Conservation (phyloP, 2,888 invertebrate species). For the Coenonympha arcania region DNA sequence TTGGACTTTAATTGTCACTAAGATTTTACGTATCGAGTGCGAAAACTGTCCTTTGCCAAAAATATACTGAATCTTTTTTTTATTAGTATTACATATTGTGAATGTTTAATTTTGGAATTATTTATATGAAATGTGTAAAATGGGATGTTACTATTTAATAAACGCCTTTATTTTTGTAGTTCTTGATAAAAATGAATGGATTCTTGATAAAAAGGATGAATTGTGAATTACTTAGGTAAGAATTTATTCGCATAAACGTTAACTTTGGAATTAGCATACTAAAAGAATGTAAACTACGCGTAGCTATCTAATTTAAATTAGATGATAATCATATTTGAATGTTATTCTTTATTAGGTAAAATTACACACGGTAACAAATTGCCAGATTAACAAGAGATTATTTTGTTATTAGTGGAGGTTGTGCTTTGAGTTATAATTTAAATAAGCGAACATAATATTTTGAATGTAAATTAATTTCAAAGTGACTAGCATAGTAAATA, state of each 20-base stretch:
- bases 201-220: too few species aligned
- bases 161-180: too few species aligned
- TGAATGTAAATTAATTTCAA: neutral
- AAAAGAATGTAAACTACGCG: neutral
- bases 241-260: too few species aligned
- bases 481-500: neutral
- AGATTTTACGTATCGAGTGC: too few species aligned
- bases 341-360: neutral
- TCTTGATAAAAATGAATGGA: too few species aligned
- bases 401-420: slow-evolving; percentile 5
- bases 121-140: neutral
- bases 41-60: neutral
- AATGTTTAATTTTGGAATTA: neutral
- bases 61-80: neutral
- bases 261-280: too few species aligned
- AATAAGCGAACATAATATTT: slow-evolving; percentile 1
- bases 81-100: neutral
- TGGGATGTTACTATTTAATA: too few species aligned
- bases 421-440: neutral
- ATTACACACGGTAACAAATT: slow-evolving; percentile 1
- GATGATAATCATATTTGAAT: neutral
- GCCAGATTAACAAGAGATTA: slow-evolving; percentile 6
- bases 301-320: neutral
- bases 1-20: too few species aligned
- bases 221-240: too few species aligned